Conservation (phyloP, 2,113 vertebrate species). For the Thinocorus orbignyianus region DNA sequence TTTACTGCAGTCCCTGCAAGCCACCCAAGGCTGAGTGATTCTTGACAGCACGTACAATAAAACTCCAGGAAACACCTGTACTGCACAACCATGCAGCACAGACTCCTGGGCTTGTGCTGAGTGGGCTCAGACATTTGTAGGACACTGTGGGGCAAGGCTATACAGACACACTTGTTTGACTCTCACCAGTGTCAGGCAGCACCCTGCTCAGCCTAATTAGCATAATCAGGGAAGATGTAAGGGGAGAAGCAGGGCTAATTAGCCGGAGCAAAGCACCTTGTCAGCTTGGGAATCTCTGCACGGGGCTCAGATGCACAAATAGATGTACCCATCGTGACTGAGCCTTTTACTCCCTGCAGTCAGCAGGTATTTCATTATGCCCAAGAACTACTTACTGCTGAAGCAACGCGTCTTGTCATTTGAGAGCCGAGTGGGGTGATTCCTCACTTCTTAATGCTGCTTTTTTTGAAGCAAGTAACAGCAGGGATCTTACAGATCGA, state of each 20-base stretch:
- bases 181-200: slow-evolving; percentile 1
- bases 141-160: neutral
- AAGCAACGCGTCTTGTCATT: neutral
- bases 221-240: slow-evolving; percentile 20
- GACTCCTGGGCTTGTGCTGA: neutral
- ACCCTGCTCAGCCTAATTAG: slow-evolving; percentile 14
- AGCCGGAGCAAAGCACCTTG: slow-evolving; percentile 29
- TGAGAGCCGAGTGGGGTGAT: neutral
- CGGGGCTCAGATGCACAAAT: neutral
- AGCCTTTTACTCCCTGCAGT: neutral
- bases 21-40: neutral
- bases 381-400: neutral
- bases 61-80: neutral
- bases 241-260: slow-evolving; percentile 17
- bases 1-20: neutral
- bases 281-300: slow-evolving; percentile 32
- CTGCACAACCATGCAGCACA: neutral
- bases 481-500: neutral
- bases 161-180: neutral
- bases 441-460: neutral
- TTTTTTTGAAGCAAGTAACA: neutral
- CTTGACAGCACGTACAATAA: neutral
- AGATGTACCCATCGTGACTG: neutral
- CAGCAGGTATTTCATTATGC: neutral
- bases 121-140: neutral